A percentile compares a stretch with the other conserved stretches of the same genome.
Evolutionary conservation across 1,140 invertebrate genomes (phyloP).

Genomic region (Lepidostoma basale): DNA sequence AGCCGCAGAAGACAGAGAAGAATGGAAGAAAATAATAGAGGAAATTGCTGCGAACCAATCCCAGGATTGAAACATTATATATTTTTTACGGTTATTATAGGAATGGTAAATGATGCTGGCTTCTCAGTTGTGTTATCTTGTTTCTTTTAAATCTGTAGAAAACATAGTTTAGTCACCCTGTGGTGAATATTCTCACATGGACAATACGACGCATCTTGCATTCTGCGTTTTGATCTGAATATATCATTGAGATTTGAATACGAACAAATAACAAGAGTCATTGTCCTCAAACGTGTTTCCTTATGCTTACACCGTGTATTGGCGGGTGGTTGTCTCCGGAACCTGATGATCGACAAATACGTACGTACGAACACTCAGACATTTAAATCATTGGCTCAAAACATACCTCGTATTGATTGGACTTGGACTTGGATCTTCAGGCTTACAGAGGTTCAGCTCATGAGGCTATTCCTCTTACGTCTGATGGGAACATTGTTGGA

Average conservation of each 20-base stretch:
- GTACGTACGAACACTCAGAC: background rate
- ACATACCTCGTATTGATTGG: background rate
- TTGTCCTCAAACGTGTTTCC: background rate
- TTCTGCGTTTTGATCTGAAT: background rate
- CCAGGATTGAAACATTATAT: background rate
- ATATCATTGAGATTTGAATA: conserved; percentile 18
- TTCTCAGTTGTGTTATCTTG: background rate
- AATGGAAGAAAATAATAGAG: too few relatives aligned
- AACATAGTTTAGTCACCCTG: background rate
- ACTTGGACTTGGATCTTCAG: background rate
- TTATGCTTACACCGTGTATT: background rate
- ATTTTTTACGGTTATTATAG: background rate
- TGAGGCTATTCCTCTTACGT: too few relatives aligned
- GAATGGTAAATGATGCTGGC: background rate
- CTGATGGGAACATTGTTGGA: too few relatives aligned
- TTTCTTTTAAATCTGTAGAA: too few relatives aligned
- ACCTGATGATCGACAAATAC: background rate
- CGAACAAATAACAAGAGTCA: background rate
- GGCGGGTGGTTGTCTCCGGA: background rate
- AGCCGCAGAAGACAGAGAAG: too few relatives aligned
- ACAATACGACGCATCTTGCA: background rate
- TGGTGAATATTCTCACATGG: background rate
- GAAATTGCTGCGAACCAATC: too few relatives aligned
- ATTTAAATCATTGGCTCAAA: background rate
- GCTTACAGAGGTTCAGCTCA: background rate